Conservation (phyloP, 2,113 vertebrate species). For the Montifringilla adamsi region DNA sequence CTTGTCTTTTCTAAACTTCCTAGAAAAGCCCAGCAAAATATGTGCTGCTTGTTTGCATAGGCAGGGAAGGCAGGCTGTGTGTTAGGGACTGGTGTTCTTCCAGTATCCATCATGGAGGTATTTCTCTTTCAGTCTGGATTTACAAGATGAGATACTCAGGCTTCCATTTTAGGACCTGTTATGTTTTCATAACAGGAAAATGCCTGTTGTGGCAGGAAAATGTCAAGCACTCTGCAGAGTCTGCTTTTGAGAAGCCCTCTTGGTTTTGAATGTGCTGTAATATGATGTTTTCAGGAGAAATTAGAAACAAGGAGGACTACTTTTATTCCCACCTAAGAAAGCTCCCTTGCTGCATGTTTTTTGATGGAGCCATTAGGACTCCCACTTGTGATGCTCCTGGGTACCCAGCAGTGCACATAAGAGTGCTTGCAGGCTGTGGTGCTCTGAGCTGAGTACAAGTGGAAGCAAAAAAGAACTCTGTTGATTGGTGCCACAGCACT, state of each 20-base stretch:
- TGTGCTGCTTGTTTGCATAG: not conserved
- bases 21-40: not conserved
- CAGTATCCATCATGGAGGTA: not conserved
- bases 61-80: accelerated
- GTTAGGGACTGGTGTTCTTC: not conserved
- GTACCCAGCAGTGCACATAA: accelerated
- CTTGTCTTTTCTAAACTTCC: not conserved
- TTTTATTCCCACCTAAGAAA: not conserved
- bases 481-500: not conserved
- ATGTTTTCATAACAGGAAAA: not conserved
- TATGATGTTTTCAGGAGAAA: not conserved
- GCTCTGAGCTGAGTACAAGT: not conserved
- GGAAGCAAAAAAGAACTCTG: not conserved
- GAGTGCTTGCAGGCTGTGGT: not conserved
- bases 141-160: not conserved
- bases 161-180: not conserved
- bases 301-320: not conserved
- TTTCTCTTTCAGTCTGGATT: not conserved
- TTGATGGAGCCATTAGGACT: not conserved
- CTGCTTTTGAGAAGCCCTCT: not conserved
- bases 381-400: not conserved
- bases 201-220: not conserved
- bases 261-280: not conserved
- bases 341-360: not conserved
- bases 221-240: not conserved